Conservation (phyloP, 2,113 vertebrate genomes). For the Calypte anna region DNA sequence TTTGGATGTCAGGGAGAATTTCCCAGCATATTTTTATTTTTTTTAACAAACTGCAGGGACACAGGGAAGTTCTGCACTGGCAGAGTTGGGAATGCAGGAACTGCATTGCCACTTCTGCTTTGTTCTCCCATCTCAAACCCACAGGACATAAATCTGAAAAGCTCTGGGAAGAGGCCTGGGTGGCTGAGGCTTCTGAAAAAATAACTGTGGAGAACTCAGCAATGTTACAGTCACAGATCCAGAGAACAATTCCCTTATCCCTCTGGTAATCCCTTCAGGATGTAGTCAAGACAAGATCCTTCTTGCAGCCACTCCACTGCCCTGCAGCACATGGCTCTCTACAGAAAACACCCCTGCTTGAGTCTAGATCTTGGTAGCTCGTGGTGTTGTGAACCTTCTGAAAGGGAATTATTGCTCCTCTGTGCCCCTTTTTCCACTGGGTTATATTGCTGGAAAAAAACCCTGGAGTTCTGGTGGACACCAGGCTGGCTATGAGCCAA, state of each 20-base stretch:
- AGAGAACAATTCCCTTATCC: background rate
- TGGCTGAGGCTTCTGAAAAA: background rate
- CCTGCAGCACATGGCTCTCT: background rate
- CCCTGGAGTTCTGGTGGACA: background rate
- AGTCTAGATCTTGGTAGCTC: background rate
- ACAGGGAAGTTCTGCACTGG: accelerated
- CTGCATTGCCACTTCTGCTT: background rate
- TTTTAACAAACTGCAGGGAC: background rate
- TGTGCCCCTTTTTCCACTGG: background rate
- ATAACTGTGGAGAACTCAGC: background rate
- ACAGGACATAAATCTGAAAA: no score
- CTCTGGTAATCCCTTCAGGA: background rate
- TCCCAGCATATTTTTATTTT: background rate
- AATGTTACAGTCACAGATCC: background rate
- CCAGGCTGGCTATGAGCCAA: background rate
- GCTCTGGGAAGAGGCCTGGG: background rate
- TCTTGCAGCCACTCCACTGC: background rate
- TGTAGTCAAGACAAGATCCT: background rate
- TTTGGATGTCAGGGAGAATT: background rate
- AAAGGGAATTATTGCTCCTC: background rate
- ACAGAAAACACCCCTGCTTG: background rate
- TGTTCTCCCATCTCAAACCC: background rate
- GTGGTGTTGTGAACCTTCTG: background rate
- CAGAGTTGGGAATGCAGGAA: background rate
- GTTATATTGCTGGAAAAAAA: background rate